Evolutionary conservation across 2,888 invertebrate species (phyloP), one percentile per base, ranked within the genome.

Genomic region (Pseudococcus viburni): DNA sequence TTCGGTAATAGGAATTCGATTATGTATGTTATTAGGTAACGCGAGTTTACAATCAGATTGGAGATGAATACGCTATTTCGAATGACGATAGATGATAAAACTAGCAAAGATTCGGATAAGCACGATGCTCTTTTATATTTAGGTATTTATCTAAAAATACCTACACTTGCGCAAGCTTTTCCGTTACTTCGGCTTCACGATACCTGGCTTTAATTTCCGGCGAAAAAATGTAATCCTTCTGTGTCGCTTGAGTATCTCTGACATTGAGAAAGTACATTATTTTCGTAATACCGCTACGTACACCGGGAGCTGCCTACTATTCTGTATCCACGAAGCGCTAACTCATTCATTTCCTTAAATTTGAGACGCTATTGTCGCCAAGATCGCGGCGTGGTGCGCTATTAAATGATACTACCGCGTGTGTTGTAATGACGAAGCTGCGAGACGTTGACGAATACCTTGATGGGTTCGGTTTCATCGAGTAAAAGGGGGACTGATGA

Each of bases 341-440:
- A 83, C 80, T 73, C 73, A 73, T 73, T 73, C 73, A 83, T 42
- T 83, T 83, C 42, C 80, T 83, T 83, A 83, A 83, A 83, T 83
- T 83, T 83, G 80, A 83, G 46, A 83, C 80, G 80, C 42, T 46
- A 19, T 83, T 83, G 42, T 83, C 80, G 42, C 17, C 80, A 11
- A 6, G 5, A 73, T 73, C 73, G 33, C 26, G 39, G 77, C 17
- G 17, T 77, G 64, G 22, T 64, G 17, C 1, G 73, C 46, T 11
- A 83, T 83, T 46, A 83, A 83, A 77, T 77, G 39, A 64, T 73
- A 83, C 80, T 83, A 83, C 80, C 80, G 46, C 12, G 33, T 83
- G 73, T 84, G 84, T 26, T 48, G 84, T 51, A 84, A 55, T 84
- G 19, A 84, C 12, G 84, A 46, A 11, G 42, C n/a, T 7, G 22